Evolutionary conservation across 2,113 vertebrate species (phyloP), one percentile per base, ranked within the genome.

Genomic region (Pterocles gutturalis): DNA sequence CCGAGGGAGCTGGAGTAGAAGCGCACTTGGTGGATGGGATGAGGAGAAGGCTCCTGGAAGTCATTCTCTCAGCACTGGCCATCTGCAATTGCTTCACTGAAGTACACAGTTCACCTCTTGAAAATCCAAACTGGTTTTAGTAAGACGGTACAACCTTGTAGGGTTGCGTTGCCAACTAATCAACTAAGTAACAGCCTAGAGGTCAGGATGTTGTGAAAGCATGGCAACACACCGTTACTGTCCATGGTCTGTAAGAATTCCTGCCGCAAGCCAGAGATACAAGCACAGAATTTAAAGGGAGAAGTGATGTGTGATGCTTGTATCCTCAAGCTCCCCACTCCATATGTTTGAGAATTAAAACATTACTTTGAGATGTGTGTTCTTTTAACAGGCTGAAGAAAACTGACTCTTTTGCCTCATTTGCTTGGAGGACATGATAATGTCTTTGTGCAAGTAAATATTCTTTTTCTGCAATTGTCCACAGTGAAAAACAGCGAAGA

Each of bases 291-390:
- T 83, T 77, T 88, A 80, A 90, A 95, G 60, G 64, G 64, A 86
- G 67, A 96, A 90, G 70, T 19, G 38, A 92, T 58, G 71, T 92
- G 92, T 90, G 88, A 90, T 9, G 17, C 45, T 86, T 12, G 4
- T 81, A 77, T 89, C 60, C 85, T 88, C 93, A 70, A 66, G 64
- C 64, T 89, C 60, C 73, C 64, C 51, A 41, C 48, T 92, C 90
- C 69, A 34, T 92, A 81, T 86, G 83, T 81, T 57, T 90, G 80
- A 93, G 85, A 93, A 90, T 90, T 83, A 70, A 90, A 92, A 88
- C 48, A 71, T 92, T 89, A 34, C 51, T 92, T 93, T 43, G 85
- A 88, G 75, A 90, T 86, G 46, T 81, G 78, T 1, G 0, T 93
- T 95, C 60, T 64, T 83, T 85, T 89, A 83, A 88, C 67, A 88